Percentiles rank a stretch among this genome's conserved stretches.
Conservation (phyloP, 2,113 vertebrate genomes). For the Myotis lucifugus region DNA sequence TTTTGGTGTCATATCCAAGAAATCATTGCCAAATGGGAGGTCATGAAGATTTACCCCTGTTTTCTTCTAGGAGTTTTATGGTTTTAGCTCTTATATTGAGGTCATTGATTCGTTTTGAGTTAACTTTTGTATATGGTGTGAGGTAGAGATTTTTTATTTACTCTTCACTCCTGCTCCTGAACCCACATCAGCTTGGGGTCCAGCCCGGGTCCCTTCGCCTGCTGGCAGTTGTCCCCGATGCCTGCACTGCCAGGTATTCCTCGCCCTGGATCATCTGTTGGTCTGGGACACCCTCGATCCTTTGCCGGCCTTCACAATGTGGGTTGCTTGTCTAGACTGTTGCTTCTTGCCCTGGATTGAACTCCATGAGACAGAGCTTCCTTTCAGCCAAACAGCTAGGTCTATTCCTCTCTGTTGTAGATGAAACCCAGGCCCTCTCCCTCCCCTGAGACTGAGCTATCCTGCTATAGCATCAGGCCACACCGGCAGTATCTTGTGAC, state of each 20-base stretch:
- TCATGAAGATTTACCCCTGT: background rate
- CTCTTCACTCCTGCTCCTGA: background rate
- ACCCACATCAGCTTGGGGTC: background rate
- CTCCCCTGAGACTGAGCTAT: background rate
- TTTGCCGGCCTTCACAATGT: background rate
- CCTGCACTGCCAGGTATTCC: background rate
- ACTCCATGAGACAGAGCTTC: background rate
- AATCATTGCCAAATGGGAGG: background rate
- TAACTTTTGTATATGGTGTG: background rate
- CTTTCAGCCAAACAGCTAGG: background rate
- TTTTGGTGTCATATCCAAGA: background rate
- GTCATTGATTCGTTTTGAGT: background rate
- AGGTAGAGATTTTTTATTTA: background rate
- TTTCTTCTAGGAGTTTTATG: conserved; percentile 1
- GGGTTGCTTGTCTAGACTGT: background rate
- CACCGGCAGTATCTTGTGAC: background rate
- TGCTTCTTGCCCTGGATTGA: background rate
- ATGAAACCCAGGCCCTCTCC: background rate
- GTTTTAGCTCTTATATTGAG: background rate
- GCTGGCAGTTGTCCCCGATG: background rate
- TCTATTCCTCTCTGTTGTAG: background rate
- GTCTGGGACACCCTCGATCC: background rate
- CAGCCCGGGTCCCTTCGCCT: background rate
- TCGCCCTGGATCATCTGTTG: background rate
- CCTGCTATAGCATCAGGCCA: background rate